phyloP scores from a whole-genome alignment of 2,888 invertebrate genomes.

The Tribolium freemani region DNA sequence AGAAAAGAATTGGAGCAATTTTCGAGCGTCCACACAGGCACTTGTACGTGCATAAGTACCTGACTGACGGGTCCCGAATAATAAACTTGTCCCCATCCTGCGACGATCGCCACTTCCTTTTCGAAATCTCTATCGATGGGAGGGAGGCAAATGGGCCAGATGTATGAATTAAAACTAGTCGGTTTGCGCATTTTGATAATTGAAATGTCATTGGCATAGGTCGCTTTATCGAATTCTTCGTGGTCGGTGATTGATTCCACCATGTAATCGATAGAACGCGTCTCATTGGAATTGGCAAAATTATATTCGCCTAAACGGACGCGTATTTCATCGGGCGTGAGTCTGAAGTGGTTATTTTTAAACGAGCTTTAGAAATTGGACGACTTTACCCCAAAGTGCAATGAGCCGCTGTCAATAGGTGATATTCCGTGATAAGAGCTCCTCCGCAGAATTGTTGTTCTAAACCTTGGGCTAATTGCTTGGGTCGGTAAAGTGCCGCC shows the following conservation, averaged over 20 bases:
- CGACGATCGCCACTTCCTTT: constrained; percentile 76
- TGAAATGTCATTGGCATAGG: constrained; percentile 84
- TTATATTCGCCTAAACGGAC: constrained; percentile 89
- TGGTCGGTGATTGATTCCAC: constrained; percentile 78
- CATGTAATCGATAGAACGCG: constrained; percentile 78
- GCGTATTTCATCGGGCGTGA: constrained; percentile 73
- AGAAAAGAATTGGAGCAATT: constrained; percentile 76
- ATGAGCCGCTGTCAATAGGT: constrained; percentile 84
- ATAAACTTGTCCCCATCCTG: constrained; percentile 84
- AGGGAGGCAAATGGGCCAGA: constrained; percentile 89
- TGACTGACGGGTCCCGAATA: constrained; percentile 75
- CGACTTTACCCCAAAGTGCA: constrained; percentile 74
- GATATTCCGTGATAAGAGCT: constrained; percentile 82
- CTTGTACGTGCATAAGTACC: constrained; percentile 81
- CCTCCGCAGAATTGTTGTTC: constrained; percentile 84
- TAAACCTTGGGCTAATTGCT: constrained; percentile 54
- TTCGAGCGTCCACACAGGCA: constrained; percentile 83
- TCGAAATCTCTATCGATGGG: constrained; percentile 74
- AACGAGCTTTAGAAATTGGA: neutral
- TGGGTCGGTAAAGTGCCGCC: constrained; percentile 79
- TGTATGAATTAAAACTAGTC: constrained; percentile 81
- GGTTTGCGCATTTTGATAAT: constrained; percentile 77
- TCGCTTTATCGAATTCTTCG: constrained; percentile 76
- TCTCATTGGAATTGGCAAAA: constrained; percentile 77
- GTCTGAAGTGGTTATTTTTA: constrained; percentile 65